These are phyloP conservation scores for Metridium senile DNA, from an alignment of 92 coral and sea anemone species.

Conservation along the genomic window DNA sequence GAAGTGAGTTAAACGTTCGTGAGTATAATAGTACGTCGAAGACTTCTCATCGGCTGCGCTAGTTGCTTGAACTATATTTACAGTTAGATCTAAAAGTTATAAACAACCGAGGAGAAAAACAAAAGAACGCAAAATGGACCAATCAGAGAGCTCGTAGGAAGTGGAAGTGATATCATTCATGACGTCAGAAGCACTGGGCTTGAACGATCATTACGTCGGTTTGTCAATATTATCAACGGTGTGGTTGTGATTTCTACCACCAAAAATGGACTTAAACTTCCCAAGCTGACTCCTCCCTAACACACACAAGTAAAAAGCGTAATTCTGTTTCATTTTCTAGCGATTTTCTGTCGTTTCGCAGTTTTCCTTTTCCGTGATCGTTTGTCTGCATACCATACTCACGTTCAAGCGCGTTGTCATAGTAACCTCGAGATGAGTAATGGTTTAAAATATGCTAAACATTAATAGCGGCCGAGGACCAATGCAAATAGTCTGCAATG, in stretches of 20 bases:
- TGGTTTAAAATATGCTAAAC: background rate
- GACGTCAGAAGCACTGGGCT: slow-evolving; percentile 16
- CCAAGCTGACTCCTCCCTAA: background rate
- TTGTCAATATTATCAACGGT: slow-evolving; percentile 36
- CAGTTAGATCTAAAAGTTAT: background rate
- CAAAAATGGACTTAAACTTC: background rate
- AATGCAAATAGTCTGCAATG: background rate
- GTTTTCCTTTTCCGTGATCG: background rate
- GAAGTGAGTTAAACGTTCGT: background rate
- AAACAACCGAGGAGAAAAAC: slow-evolving; percentile 9
- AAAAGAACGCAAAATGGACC: background rate
- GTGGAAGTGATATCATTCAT: background rate
- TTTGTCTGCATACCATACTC: background rate
- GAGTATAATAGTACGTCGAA: background rate
- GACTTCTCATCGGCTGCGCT: background rate
- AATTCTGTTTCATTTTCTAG: background rate
- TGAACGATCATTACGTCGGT: slow-evolving; percentile 18
- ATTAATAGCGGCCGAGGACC: background rate
- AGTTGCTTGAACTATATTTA: background rate
- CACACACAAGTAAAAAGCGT: background rate
- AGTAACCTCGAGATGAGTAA: background rate
- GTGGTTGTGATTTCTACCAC: background rate
- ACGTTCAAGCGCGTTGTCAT: slow-evolving; percentile 3
- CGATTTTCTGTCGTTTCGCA: background rate
- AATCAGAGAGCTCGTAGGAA: slow-evolving; percentile 14